A percentile compares a stretch with the other conserved stretches of the same genome.
phyloP scores from a whole-genome alignment of 2,797 vertebrate genomes.

The Sebastes variabilis region DNA sequence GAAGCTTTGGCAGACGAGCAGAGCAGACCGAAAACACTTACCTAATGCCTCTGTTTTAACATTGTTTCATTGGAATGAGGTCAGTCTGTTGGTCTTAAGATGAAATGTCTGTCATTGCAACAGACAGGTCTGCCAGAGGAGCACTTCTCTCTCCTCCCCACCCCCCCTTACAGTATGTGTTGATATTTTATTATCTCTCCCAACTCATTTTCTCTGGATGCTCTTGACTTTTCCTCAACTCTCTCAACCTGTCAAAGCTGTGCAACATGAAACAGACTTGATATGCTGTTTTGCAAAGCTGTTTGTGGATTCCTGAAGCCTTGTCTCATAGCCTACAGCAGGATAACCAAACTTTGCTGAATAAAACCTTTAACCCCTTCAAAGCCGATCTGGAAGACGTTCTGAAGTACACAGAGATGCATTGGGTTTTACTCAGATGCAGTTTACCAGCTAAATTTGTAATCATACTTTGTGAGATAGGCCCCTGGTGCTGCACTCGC shows the following conservation, averaged over 20 bases:
- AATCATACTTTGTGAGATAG: slow-evolving; percentile 8
- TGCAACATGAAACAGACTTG: slow-evolving; percentile 41
- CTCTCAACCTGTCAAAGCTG: slow-evolving; percentile 25
- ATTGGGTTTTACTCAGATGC: neutral
- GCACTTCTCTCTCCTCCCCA: neutral
- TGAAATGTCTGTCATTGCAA: slow-evolving; percentile 49
- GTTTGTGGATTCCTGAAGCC: slow-evolving; percentile 12
- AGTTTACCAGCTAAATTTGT: neutral
- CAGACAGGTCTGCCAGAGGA: slow-evolving; percentile 23
- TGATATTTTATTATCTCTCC: slow-evolving; percentile 24
- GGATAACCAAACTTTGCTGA: neutral
- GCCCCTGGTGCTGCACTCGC: neutral
- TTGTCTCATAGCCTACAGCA: neutral
- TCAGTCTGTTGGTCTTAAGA: slow-evolving; percentile 53
- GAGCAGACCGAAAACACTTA: slow-evolving; percentile 64
- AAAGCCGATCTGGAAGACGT: neutral
- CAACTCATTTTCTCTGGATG: slow-evolving; percentile 20
- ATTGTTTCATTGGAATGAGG: slow-evolving; percentile 59
- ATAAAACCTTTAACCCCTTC: neutral
- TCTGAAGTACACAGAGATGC: neutral
- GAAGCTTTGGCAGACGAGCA: slow-evolving; percentile 54
- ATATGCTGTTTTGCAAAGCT: slow-evolving; percentile 19
- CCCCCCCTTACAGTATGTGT: neutral
- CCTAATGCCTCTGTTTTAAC: slow-evolving; percentile 56
- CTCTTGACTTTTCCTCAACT: slow-evolving; percentile 25